Conservation (phyloP, 2,888 invertebrate species). For the Melinaea marsaeus region DNA sequence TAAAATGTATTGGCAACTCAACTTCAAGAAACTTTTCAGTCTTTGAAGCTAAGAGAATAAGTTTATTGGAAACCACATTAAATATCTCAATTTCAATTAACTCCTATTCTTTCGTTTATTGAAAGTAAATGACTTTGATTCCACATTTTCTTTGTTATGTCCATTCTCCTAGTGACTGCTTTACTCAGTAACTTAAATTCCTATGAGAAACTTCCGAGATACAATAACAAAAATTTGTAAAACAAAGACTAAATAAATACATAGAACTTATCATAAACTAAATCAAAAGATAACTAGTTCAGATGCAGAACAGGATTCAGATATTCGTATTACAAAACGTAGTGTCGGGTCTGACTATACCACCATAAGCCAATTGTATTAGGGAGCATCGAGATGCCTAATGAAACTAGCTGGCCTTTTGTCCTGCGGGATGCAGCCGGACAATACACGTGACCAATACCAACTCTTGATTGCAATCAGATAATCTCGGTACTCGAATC, state of each 20-base stretch:
- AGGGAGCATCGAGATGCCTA: conserved; percentile 20
- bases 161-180: too few species aligned
- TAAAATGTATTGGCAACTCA: conserved; percentile 13
- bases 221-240: too few species aligned
- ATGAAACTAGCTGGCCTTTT: conserved; percentile 31
- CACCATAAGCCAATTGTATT: conserved; percentile 15
- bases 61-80: conserved; percentile 2
- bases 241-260: too few species aligned
- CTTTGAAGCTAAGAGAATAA: background rate
- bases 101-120: background rate
- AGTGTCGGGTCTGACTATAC: background rate
- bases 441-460: conserved; percentile 31
- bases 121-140: background rate
- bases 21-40: conserved; percentile 14
- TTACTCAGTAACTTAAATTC: too few species aligned
- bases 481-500: conserved; percentile 28
- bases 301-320: too few species aligned
- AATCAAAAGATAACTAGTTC: too few species aligned
- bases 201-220: too few species aligned
- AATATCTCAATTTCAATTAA: background rate
- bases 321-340: too few species aligned
- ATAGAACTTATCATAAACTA: too few species aligned
- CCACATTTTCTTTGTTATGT: too few species aligned
- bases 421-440: conserved; percentile 30
- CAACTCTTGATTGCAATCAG: conserved; percentile 33